Conservation (phyloP, 2,113 vertebrate genomes). For the Etheostoma cragini region DNA sequence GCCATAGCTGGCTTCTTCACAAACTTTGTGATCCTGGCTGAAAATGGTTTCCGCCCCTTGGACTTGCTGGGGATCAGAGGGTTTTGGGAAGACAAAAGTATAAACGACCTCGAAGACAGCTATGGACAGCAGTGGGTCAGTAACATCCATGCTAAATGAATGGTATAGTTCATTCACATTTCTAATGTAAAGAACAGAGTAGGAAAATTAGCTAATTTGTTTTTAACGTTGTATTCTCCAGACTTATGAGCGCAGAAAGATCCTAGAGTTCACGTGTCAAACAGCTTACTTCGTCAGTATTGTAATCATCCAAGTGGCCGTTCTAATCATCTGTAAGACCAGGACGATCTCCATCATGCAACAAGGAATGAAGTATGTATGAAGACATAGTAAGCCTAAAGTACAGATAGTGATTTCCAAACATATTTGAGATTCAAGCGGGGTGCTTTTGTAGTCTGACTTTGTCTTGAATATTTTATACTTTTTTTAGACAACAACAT, state of each 20-base stretch:
- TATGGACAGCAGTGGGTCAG: slow-evolving; percentile 96
- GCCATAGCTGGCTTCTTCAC: slow-evolving; percentile 94
- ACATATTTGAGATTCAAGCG: too few relatives aligned
- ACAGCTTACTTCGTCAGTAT: slow-evolving; percentile 94
- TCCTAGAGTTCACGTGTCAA: slow-evolving; percentile 95
- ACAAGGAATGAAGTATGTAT: slow-evolving; percentile 94
- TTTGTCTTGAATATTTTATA: too few relatives aligned
- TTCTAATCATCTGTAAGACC: slow-evolving; percentile 95
- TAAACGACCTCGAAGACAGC: slow-evolving; percentile 90
- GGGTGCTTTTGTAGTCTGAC: too few relatives aligned
- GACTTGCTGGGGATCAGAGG: slow-evolving; percentile 90
- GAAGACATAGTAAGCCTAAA: not conserved
- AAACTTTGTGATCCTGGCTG: slow-evolving; percentile 96
- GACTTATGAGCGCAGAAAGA: slow-evolving; percentile 94
- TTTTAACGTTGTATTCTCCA: slow-evolving; percentile 49
- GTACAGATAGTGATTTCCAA: not conserved
- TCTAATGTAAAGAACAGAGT: not conserved
- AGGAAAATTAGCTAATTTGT: not conserved
- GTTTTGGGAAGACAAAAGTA: slow-evolving; percentile 89
- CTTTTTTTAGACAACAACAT: too few relatives aligned
- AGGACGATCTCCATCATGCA: slow-evolving; percentile 93
- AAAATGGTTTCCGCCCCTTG: slow-evolving; percentile 92
- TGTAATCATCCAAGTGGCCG: slow-evolving; percentile 93
- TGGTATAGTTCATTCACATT: too few relatives aligned
- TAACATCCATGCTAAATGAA: not conserved